Percentiles rank a stretch among this genome's conserved stretches.
These are phyloP conservation scores for Asobara japonica DNA, from an alignment of 1,140 invertebrate species.

Conservation along the genomic window DNA sequence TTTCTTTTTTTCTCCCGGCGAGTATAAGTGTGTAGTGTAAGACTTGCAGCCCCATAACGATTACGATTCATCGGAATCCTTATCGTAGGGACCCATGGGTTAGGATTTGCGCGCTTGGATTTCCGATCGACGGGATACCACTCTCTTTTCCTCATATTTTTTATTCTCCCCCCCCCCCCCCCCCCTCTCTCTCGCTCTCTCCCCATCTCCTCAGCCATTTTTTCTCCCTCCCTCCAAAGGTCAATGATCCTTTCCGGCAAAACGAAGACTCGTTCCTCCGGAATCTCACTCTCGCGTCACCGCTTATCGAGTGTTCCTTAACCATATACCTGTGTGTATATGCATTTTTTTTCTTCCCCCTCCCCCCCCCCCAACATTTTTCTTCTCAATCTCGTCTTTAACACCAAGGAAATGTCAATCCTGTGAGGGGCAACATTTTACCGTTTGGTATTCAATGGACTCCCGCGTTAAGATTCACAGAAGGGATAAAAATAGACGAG, in stretches of 20 bases:
- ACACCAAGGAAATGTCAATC: constrained; percentile 8
- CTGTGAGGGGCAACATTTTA: not conserved
- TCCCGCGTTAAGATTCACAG: not conserved
- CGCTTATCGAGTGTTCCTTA: constrained; percentile 8
- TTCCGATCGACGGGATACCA: constrained; percentile 29
- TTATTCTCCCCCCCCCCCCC: not conserved
- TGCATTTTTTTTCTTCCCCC: constrained; percentile 6
- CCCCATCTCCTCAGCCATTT: not conserved
- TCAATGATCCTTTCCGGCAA: constrained; percentile 27
- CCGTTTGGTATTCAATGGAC: constrained; percentile 10
- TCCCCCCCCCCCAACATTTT: too few relatives aligned
- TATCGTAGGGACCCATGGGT: constrained; percentile 27
- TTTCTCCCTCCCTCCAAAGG: constrained; percentile 11
- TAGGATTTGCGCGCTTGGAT: constrained; percentile 9
- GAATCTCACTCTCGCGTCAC: constrained; percentile 23
- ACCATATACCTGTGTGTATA: constrained; percentile 9
- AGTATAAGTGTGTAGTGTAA: constrained; percentile 16
- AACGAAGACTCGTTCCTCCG: constrained; percentile 18
- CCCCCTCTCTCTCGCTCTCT: not conserved
- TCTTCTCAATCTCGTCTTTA: not conserved
- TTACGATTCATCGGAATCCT: constrained; percentile 42
- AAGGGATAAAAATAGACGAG: not conserved
- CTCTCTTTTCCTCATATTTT: constrained; percentile 21
- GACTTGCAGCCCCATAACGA: constrained; percentile 37
- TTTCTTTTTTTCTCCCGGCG: not conserved